Percentiles rank a stretch among this genome's conserved stretches.
These are phyloP conservation scores for Eupsittula cactorum DNA, from an alignment of 2,113 vertebrate species.

Conservation along the genomic window DNA sequence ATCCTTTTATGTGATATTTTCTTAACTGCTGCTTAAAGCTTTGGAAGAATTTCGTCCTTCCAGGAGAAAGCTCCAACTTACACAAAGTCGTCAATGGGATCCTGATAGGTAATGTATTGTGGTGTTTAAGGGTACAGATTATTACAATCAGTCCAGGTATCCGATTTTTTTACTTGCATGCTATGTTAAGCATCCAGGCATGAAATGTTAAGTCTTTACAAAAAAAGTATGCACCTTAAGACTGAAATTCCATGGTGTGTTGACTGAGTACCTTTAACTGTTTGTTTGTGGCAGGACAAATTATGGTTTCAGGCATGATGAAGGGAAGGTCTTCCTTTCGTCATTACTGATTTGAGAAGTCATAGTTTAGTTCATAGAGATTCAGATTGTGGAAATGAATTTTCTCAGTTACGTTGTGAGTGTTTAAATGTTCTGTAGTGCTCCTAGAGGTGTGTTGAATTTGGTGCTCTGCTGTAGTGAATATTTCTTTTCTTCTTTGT, in stretches of 20 bases:
- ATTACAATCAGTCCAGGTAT: neutral
- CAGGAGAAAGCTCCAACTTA: slow-evolving; percentile 62
- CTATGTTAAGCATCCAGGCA: neutral
- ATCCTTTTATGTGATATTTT: neutral
- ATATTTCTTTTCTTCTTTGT: neutral
- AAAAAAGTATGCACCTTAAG: neutral
- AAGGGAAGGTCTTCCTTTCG: neutral
- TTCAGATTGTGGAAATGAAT: neutral
- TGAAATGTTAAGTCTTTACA: neutral
- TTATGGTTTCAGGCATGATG: neutral
- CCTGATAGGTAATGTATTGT: slow-evolving; percentile 58
- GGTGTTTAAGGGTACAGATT: neutral
- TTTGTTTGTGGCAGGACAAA: neutral
- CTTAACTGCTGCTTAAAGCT: slow-evolving; percentile 65
- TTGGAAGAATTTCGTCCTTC: slow-evolving; percentile 1
- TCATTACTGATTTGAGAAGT: neutral
- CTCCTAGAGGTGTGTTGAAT: neutral
- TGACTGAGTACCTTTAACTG: neutral
- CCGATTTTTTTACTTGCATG: neutral
- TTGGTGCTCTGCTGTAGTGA: neutral
- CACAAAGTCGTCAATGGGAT: neutral
- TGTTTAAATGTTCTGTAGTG: neutral
- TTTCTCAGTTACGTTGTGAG: neutral
- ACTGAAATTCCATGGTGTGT: neutral
- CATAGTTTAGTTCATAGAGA: neutral